Percentiles rank a stretch among this genome's conserved stretches.
phyloP scores from a whole-genome alignment of 2,888 invertebrate genomes.

The Autographa gamma region DNA sequence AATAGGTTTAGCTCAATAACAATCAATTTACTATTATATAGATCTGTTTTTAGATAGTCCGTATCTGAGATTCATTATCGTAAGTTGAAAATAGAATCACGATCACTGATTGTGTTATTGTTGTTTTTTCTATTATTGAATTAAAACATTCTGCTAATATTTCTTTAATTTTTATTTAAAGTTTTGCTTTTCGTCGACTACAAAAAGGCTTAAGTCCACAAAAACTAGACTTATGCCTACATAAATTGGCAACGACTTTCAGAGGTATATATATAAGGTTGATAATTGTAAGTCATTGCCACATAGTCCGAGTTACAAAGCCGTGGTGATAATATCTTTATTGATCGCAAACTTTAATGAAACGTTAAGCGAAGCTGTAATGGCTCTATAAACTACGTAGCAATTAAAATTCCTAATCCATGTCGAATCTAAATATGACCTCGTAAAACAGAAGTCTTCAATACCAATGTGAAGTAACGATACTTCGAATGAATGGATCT shows the following conservation, averaged over 20 bases:
- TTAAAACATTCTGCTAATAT: no score
- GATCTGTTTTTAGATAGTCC: constrained; percentile 4
- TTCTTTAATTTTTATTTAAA: no score
- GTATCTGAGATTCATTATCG: neutral
- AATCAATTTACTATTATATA: neutral
- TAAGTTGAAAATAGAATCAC: neutral
- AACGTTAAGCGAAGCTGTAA: constrained; percentile 1
- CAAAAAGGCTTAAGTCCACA: no score
- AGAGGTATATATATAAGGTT: neutral
- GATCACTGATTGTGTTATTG: neutral
- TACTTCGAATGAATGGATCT: neutral
- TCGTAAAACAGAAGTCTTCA: constrained; percentile 23
- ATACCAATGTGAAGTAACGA: constrained; percentile 17
- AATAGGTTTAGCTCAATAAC: neutral
- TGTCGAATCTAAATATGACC: constrained; percentile 29
- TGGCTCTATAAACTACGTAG: neutral
- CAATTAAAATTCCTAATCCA: constrained; percentile 10
- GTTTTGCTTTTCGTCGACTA: no score
- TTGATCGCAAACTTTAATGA: constrained; percentile 2
- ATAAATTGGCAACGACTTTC: neutral
- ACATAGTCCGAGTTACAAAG: neutral
- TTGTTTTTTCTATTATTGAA: neutral
- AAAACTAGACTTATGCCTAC: no score
- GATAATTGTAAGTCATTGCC: neutral
- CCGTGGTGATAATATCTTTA: constrained; percentile 5